Evolutionary conservation across 1,140 invertebrate species (phyloP), one percentile per base, ranked within the genome.

Genomic region (Tetragonula clypearis): DNA sequence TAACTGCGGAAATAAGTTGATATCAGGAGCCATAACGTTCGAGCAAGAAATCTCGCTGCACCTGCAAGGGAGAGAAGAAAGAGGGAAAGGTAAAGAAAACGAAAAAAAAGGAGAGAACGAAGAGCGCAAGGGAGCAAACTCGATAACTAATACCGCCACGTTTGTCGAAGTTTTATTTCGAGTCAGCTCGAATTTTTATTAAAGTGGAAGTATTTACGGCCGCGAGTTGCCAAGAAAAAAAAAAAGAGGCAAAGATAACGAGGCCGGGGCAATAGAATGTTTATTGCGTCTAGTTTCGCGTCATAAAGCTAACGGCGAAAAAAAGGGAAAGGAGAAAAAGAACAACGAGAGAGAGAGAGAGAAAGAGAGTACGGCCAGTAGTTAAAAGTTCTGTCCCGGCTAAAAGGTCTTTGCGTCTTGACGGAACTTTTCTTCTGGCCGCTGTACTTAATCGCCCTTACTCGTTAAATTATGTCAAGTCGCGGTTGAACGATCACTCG

Each of bases 261-360:
- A 78, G 74, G 23, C n/a, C 14, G 49, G 53, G 21, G 26, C 73
- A 78, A 58, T 62, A 83, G 82, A 84, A 84, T 84, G 76, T 84
- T 84, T 79, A 84, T 84, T 84, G 82, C 82, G 68, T 79, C 82
- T 79, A 79, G 75, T 79, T 84, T 79, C 55, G 68, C 76, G 82
- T 84, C 68, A 79, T 84, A 84, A 84, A 79, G 82, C 66, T 79
- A 79, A 71, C 75, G 68, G 17, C 17, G n/a, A n/a, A 49, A 56
- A 30, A 26, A n/a, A 71, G 30, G 21, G 56, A 23, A 21, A 60
- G 21, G 19, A 58, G 75, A 9, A 15, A 81, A 15, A 66, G 14
- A 21, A 62, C 4, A n/a, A 19, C 9, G 69, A 49, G 21, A 49
- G 26, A 19, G 5, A 62, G 23, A 30, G 69, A 49, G 23, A n/a